phyloP scores from a whole-genome alignment of 2,113 vertebrate species.

The Antigone vipio region DNA sequence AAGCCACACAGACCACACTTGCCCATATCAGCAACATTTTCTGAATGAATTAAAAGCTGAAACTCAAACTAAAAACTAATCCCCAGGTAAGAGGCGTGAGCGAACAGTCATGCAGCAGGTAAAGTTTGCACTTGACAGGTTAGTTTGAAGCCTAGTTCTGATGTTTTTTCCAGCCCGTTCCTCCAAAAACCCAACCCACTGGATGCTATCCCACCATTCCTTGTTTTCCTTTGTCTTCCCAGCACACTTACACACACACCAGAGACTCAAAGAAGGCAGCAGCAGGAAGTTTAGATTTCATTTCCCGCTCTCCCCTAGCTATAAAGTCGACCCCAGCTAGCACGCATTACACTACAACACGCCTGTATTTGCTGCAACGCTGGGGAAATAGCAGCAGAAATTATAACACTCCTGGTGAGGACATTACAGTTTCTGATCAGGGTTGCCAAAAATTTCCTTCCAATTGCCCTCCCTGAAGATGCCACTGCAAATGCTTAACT shows the following conservation, averaged over 20 bases:
- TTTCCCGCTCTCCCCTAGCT: background rate
- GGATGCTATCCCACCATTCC: background rate
- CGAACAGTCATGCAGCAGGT: background rate
- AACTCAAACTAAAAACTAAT: background rate
- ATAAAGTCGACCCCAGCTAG: fast-evolving
- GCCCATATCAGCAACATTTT: background rate
- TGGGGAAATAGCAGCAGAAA: background rate
- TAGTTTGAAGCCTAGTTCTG: background rate
- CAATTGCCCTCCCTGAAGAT: background rate
- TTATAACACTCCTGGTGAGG: background rate
- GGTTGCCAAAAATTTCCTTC: background rate
- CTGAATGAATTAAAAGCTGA: background rate
- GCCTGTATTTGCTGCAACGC: background rate
- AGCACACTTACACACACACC: background rate
- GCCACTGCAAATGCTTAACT: background rate
- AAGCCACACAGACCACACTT: background rate
- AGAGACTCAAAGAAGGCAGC: background rate
- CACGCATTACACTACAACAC: fast-evolving
- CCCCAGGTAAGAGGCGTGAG: background rate
- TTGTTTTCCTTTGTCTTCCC: background rate
- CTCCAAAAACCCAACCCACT: background rate
- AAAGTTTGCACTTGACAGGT: background rate
- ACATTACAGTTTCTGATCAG: fast-evolving
- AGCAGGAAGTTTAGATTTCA: background rate
- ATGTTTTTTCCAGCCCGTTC: background rate